phyloP scores from a whole-genome alignment of 2,797 vertebrate genomes.

The Hyperoplus lanceolatus region DNA sequence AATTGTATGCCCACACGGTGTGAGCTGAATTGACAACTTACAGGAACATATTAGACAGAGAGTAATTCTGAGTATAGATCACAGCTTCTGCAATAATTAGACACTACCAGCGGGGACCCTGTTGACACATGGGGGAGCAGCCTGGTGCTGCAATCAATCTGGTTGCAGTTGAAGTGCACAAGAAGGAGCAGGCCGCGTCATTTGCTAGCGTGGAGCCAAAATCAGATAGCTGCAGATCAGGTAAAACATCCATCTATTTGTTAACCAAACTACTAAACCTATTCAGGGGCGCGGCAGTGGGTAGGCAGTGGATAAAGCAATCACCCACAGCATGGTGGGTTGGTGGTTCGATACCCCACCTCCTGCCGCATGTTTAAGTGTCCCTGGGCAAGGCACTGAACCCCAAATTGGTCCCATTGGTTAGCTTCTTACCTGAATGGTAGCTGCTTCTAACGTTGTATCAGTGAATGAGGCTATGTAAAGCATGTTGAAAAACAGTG shows the following conservation, averaged over 20 bases:
- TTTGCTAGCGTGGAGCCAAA: slow-evolving; percentile 18
- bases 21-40: slow-evolving; percentile 47
- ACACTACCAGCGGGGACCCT: slow-evolving; percentile 51
- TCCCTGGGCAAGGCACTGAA: too few relatives aligned
- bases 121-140: slow-evolving; percentile 59
- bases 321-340: too few relatives aligned
- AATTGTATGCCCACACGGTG: slow-evolving; percentile 7
- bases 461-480: too few relatives aligned
- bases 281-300: neutral
- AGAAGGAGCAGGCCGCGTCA: slow-evolving; percentile 14
- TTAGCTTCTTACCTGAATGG: too few relatives aligned
- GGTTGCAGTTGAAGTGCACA: slow-evolving; percentile 48
- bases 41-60: slow-evolving; percentile 44
- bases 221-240: slow-evolving; percentile 1
- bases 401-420: too few relatives aligned
- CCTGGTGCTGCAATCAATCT: slow-evolving; percentile 62
- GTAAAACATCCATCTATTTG: slow-evolving; percentile 26
- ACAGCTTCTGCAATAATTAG: slow-evolving; percentile 70
- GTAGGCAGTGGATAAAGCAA: neutral
- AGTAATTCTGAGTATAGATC: slow-evolving; percentile 64
- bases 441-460: too few relatives aligned
- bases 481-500: too few relatives aligned
- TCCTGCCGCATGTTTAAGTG: too few relatives aligned
- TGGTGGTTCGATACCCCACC: too few relatives aligned
- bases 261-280: slow-evolving; percentile 26